Base-by-base conservation (phyloP, 1,140 invertebrate species). In the Eulimnadia texana region DNA sequence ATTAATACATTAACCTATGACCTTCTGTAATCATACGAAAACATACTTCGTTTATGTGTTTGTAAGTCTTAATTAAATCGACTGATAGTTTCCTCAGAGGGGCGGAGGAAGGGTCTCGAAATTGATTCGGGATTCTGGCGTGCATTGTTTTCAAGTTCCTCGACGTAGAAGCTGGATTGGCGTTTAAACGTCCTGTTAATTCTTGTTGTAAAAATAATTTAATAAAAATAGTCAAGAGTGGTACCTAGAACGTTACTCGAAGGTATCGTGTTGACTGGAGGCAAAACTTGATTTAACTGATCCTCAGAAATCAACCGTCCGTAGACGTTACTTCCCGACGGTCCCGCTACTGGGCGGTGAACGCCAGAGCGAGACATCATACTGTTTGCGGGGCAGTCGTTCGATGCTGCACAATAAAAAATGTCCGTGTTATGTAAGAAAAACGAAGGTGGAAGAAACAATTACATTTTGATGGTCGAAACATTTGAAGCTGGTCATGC, bases 51-150 rank as follows among this genome's bases (percentile, higher is more conserved):
- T 99, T 99, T 75, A 99, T 99, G 81, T 96, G 92, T 77, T 99
- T 99, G 80, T 99, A 99, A 67, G 96, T 99, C 78, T 98, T 99
- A 76, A 99, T 99, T 73, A 99, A 86, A 78, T 99, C 95, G 68
- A 98, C 93, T 71, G 90, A 94, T 64, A 99, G 83, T 78, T 99
- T 99, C 66, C 93, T 80, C 64, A 99, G 80, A 33, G 96, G 96
- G 64, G 92, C 94, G 61, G 82, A 81, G 52, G 84, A 82, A 58
- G 93, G 88, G 75, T 98, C 93, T 64, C 95, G 84, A 82, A 93
- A 96, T 73, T 88, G 85, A 69, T 84, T 82, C 67, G 88, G 88
- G 80, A 91, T 90, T 73, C 88, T 79, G 63, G 88, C 87, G 72
- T 90, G 61, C 60, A 65, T 66, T 20, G 64, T 63, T 29, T 65